Percentiles rank a stretch among this genome's conserved stretches.
Conservation (phyloP, 2,113 vertebrate genomes). For the Ranitomeya variabilis region DNA sequence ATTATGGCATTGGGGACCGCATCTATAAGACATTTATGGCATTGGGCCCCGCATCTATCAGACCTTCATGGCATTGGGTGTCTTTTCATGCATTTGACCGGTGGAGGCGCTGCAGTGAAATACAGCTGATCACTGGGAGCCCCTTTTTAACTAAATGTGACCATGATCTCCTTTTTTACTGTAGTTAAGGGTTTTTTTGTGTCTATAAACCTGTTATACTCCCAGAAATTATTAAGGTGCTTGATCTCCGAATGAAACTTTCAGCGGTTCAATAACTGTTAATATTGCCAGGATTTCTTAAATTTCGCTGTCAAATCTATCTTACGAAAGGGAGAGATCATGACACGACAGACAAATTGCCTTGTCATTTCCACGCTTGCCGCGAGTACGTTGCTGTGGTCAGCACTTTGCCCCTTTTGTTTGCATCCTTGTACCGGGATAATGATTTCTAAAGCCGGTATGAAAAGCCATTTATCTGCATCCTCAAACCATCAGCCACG, state of each 20-base stretch:
- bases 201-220: background rate
- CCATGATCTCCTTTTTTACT: background rate
- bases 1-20: too few species aligned
- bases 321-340: constrained; percentile 55
- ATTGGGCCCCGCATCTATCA: too few species aligned
- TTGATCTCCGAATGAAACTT: constrained; percentile 22
- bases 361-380: constrained; percentile 43
- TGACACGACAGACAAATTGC: constrained; percentile 59
- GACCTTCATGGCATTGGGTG: too few species aligned
- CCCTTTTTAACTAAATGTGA: background rate
- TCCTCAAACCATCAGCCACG: constrained; percentile 13
- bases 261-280: constrained; percentile 27
- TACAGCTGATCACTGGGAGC: background rate
- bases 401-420: constrained; percentile 54
- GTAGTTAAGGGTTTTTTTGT: background rate
- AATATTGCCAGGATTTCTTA: constrained; percentile 28
- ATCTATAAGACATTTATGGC: too few species aligned
- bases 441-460: constrained; percentile 47
- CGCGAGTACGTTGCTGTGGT: constrained; percentile 42
- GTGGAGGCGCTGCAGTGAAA: background rate
- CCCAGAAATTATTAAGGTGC: background rate
- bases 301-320: constrained; percentile 49
- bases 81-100: background rate
- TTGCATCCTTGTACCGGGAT: constrained; percentile 35
- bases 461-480: constrained; percentile 55